phyloP scores from a whole-genome alignment of 2,113 vertebrate species.

The Rhinichthys klamathensis region DNA sequence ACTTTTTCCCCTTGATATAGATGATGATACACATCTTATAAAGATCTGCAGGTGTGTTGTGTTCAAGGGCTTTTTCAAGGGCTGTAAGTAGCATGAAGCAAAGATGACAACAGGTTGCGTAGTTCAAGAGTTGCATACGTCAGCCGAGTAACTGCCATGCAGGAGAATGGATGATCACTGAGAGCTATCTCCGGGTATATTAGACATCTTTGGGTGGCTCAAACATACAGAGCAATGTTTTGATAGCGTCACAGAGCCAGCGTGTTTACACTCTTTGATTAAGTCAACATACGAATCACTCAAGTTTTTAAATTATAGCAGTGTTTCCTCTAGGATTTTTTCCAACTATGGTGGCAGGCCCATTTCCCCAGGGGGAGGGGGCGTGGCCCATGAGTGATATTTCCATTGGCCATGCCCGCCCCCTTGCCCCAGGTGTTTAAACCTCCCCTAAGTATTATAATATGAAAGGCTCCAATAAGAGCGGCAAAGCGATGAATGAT shows the following conservation, averaged over 20 bases:
- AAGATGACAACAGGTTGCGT: background rate
- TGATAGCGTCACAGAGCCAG: background rate
- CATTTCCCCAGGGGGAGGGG: too few relatives aligned
- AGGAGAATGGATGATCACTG: background rate
- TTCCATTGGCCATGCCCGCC: too few relatives aligned
- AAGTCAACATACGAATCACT: background rate
- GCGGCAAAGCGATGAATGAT: too few relatives aligned
- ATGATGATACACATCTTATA: background rate
- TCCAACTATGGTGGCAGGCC: too few relatives aligned
- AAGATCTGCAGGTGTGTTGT: background rate
- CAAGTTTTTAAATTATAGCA: background rate
- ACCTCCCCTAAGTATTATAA: too few relatives aligned
- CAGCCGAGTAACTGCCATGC: background rate
- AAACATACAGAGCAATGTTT: conserved; percentile 19
- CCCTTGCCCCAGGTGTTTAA: too few relatives aligned
- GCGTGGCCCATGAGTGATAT: too few relatives aligned
- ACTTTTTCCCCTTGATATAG: background rate
- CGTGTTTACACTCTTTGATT: background rate
- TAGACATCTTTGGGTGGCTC: background rate
- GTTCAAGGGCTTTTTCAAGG: background rate
- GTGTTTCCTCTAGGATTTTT: too few relatives aligned
- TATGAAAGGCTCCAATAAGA: too few relatives aligned
- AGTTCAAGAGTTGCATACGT: background rate
- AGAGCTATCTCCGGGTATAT: background rate
- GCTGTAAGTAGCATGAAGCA: background rate